Evolutionary conservation across 1,140 invertebrate species (phyloP).

Genomic region (Galleria mellonella): DNA sequence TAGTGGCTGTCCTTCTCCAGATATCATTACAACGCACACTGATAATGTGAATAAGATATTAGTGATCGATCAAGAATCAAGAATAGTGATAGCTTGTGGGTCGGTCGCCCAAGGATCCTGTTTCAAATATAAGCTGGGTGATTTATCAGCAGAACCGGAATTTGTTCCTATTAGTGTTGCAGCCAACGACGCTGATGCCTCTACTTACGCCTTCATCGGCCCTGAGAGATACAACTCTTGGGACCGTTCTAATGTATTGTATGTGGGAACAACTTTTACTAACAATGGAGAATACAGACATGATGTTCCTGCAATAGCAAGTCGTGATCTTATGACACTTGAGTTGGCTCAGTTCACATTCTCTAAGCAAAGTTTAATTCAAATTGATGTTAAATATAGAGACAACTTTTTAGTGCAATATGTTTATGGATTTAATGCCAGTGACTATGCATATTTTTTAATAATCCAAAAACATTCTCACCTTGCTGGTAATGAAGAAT

Average conservation of each 20-base stretch:
- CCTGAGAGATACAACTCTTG: conserved; percentile 88
- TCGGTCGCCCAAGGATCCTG: conserved; percentile 92
- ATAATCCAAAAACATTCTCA: conserved; percentile 95
- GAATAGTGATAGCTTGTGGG: conserved; percentile 90
- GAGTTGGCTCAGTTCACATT: conserved; percentile 89
- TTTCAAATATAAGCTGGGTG: conserved; percentile 87
- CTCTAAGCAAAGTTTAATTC: conserved; percentile 89
- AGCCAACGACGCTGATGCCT: conserved; percentile 92
- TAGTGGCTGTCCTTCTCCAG: conserved; percentile 81
- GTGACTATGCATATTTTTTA: conserved; percentile 95
- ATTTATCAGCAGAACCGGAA: conserved; percentile 85
- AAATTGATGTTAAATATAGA: conserved; percentile 94
- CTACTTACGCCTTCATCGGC: conserved; percentile 95
- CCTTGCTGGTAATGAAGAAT: conserved; percentile 89
- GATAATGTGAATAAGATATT: conserved; percentile 95
- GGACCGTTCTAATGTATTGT: conserved; percentile 87
- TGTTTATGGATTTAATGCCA: conserved; percentile 96
- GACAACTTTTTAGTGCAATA: conserved; percentile 97
- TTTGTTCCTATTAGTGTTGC: conserved; percentile 88
- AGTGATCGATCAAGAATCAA: conserved; percentile 87
- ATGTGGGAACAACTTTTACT: conserved; percentile 96
- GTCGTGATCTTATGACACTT: conserved; percentile 85
- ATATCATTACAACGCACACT: conserved; percentile 80
- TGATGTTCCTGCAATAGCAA: conserved; percentile 94
- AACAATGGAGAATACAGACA: conserved; percentile 94